Conservation (phyloP, 2,113 vertebrate genomes). For the Fulmarus glacialis region DNA sequence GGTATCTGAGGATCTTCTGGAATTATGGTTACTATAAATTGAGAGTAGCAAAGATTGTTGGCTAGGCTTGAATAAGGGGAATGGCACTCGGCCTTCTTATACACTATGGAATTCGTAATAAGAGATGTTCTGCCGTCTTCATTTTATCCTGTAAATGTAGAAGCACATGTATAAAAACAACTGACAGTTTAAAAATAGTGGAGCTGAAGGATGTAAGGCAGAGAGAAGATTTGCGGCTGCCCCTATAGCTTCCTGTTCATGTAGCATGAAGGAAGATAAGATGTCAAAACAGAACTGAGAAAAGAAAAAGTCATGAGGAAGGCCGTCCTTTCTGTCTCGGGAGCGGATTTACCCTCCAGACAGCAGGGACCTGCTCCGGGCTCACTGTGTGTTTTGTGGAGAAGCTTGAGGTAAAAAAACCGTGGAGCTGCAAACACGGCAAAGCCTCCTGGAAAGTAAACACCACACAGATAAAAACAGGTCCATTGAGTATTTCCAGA, state of each 20-base stretch:
- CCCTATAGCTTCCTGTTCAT: conserved; percentile 11
- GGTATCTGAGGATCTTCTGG: conserved; percentile 33
- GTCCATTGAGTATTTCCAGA: conserved; percentile 14
- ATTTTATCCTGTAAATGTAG: neutral
- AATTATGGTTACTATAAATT: conserved; percentile 57
- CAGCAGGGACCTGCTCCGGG: neutral
- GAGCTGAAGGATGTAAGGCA: neutral
- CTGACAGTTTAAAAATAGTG: conserved; percentile 9
- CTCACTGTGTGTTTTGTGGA: neutral
- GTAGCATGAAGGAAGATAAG: neutral
- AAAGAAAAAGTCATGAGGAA: neutral
- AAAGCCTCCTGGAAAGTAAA: conserved; percentile 33
- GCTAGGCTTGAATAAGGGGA: neutral
- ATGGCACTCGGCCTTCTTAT: neutral
- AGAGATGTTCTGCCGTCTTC: neutral
- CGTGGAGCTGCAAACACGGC: neutral
- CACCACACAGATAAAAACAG: neutral
- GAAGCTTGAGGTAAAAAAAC: neutral
- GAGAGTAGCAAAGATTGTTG: neutral
- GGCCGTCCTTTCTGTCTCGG: neutral
- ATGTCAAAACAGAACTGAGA: conserved; percentile 1
- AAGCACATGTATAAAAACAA: neutral
- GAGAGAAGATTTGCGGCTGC: neutral
- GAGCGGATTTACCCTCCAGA: neutral
- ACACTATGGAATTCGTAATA: neutral